Conservation (phyloP, 2,797 vertebrate genomes). For the Linurgus olivaceus region DNA sequence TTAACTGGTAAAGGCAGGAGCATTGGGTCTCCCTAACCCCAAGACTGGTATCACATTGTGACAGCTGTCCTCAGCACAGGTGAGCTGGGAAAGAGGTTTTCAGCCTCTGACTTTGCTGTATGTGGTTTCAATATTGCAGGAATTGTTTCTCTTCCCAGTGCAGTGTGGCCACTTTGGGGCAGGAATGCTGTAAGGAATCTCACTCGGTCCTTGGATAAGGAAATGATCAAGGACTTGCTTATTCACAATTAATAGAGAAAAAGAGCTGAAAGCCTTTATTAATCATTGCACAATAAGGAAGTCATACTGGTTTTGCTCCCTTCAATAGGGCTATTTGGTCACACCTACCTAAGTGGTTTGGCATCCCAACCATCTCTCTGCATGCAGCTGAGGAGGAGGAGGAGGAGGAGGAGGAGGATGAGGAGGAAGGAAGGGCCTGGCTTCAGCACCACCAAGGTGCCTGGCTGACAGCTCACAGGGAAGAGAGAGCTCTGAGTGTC, state of each 20-base stretch:
- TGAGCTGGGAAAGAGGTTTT: neutral
- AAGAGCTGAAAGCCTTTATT: slow-evolving; percentile 36
- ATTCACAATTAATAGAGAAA: slow-evolving; percentile 55
- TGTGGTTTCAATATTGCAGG: neutral
- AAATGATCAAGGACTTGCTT: slow-evolving; percentile 57
- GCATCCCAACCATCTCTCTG: slow-evolving; percentile 7
- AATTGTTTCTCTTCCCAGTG: neutral
- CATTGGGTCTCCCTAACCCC: accelerated
- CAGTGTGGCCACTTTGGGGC: neutral
- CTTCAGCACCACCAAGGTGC: neutral
- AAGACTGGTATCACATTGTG: neutral
- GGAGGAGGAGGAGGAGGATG: neutral
- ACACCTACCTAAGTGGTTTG: slow-evolving; percentile 41
- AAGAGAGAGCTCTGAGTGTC: neutral
- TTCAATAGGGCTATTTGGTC: slow-evolving; percentile 31
- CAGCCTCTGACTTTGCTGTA: neutral
- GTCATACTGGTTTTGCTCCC: slow-evolving; percentile 48
- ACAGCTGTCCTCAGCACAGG: neutral
- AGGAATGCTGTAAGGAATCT: slow-evolving; percentile 69
- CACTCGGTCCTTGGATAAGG: slow-evolving; percentile 8
- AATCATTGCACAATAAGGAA: slow-evolving; percentile 64
- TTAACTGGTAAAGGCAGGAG: neutral
- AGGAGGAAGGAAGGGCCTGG: neutral
- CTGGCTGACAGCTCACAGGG: neutral
- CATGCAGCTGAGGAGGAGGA: neutral